Evolutionary conservation across 2,888 invertebrate species (phyloP), one percentile per base, ranked within the genome.

Genomic region (Amblyjoppa proteus): DNA sequence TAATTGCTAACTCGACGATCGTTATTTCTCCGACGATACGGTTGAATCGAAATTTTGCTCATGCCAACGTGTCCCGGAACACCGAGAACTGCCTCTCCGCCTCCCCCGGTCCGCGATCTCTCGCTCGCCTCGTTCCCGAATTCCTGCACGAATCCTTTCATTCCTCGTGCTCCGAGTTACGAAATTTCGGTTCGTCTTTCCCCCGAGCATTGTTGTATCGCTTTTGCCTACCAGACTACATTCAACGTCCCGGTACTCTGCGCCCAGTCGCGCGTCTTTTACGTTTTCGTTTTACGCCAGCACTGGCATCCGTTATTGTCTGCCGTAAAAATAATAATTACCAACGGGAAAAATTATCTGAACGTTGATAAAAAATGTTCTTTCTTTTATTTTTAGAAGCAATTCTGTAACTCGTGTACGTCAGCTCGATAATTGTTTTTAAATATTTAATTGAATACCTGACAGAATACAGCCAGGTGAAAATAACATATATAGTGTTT

Each of bases 21-120:
- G 76, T 86, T 86, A 76, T 80, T 81, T 51, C 38, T 56, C 56
- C 84, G 53, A 34, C 49, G 56, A 56, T 31, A 68, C 68, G 68
- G 25, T 41, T 82, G 84, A 87, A 87, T 88, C 81, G 78, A 77
- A 86, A 87, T 88, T 78, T 86, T 68, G 66, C 80, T 58, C 51
- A n/a, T 66, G 56, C 25, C 61, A 64, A 9, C 45, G 71, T 28
- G 25, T 13, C 11, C 25, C n/a, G 64, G n/a, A 78, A 56, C 64
- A 31, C 64, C 64, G 64, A 31, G 53, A 78, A 71, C 41, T 11
- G n/a, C 45, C n/a, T 78, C 68, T 34, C 41, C 41, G 41, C 20
- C 49, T 20, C n/a, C 28, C 11, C 11, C 58, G 58, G 25, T 28
- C 11, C 11, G 25, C 58, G 58, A 28, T 13, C 58, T 28, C 28